Evolutionary conservation across 2,113 vertebrate genomes (phyloP), one percentile per base, ranked within the genome.

Genomic region (Echinops telfairi): DNA sequence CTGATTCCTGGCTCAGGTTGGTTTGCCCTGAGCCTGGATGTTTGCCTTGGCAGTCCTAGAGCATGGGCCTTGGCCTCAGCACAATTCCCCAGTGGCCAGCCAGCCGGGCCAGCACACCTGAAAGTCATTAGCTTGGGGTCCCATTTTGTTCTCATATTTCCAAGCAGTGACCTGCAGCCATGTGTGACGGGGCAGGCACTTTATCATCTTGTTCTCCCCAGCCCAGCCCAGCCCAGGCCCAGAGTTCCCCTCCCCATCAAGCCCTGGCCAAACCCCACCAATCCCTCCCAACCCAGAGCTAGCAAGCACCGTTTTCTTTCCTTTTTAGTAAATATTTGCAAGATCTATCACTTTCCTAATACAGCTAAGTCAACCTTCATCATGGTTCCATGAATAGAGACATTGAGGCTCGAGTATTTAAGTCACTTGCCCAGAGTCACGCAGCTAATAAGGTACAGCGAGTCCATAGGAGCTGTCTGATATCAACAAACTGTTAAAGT

Each of bases 61-160:
- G 83, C 31, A 0, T 43, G 89, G 0, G 64, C 95, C 94, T n/a
- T 94, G 97, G 97, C 97, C 97, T 97, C 66, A 7, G 58, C 7
- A 58, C 82, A 53, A 90, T 84, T 97, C 96, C 93, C 97, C 95
- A 70, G 0, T 88, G 95, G 71, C 94, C 73, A 93, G 95, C 94
- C 87, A 96, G 95, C 95, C 83, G 27, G 96, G 95, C 85, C 88
- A 85, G 60, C 82, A 76, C 98, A 98, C 97, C 98, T 98, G 98
- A 96, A 98, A 97, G 97, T 80, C 98, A 97, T 98, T 97, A 98
- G 97, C 33, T 40, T 92, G 80, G 58, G n/a, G 96, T 92, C 96
- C 97, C 88, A 31, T 93, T 96, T 85, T 97, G 97, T 97, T 98
- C 97, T 98, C 97, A 97, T 96, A 23, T 98, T 98, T 95, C 81